Percentiles rank a stretch among this genome's conserved stretches.
phyloP scores from a whole-genome alignment of 2,113 vertebrate genomes.

The Dipodomys ordii region DNA sequence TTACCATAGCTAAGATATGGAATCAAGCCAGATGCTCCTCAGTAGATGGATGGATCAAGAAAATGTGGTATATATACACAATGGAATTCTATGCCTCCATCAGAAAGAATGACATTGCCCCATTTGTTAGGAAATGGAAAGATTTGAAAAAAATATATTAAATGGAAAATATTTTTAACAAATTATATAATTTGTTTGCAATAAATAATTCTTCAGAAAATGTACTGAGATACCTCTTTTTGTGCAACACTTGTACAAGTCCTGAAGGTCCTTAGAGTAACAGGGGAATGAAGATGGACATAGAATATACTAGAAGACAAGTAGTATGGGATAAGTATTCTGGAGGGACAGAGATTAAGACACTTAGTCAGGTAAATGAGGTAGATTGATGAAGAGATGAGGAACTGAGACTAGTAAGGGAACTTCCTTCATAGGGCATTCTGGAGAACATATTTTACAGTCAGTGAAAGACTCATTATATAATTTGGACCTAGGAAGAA shows the following conservation, averaged over 20 bases:
- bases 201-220: neutral
- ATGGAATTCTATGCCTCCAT: too few relatives aligned
- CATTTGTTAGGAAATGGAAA: too few relatives aligned
- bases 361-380: neutral
- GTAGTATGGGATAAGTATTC: neutral
- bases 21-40: too few relatives aligned
- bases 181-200: neutral
- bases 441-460: neutral
- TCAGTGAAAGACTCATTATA: neutral
- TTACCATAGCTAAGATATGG: too few relatives aligned
- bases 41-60: too few relatives aligned
- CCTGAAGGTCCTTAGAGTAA: neutral
- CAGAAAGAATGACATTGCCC: too few relatives aligned
- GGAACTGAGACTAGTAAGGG: neutral
- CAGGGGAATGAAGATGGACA: neutral
- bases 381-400: neutral
- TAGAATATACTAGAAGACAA: neutral
- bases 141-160: too few relatives aligned
- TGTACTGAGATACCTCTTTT: neutral
- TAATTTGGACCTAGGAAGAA: neutral
- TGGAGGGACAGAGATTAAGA: neutral
- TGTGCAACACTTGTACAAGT: neutral
- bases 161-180: neutral
- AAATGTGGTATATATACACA: too few relatives aligned
- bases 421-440: neutral